Evolutionary conservation across 2,888 invertebrate species (phyloP), one percentile per base, ranked within the genome.

Genomic region (Pseudococcus jackbeardsleyi): DNA sequence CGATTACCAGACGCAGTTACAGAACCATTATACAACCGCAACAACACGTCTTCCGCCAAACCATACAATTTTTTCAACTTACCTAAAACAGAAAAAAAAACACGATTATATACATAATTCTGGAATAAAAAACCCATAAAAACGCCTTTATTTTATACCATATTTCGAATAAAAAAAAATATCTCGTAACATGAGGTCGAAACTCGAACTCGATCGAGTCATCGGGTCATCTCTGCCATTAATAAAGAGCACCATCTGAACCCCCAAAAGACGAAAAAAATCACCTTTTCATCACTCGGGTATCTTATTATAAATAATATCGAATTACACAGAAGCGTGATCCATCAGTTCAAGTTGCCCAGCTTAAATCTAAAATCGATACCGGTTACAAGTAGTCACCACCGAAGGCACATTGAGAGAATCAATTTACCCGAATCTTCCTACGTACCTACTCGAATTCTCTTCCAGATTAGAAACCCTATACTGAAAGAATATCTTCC

Each of bases 311-410:
- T 72, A 42, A 42, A 2, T 19, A n/a, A 59, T 59, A 72, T 72
- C 72, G 39, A 33, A 72, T 72, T 72, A 72, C 72, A 72, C 72
- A 72, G 72, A 72, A 72, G 72, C 72, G 33, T 72, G 72, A 72
- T 72, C 72, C 72, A 72, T 72, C 72, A 72, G 39, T 33, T 33
- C 33, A 33, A 72, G 72, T 33, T 39, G 72, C 17, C 72, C 33
- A 2, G 33, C 19, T 72, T 72, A 72, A 72, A 72, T 72, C 72
- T 72, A 72, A 72, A 72, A 72, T 72, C 72, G 72, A 72, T 72
- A 72, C 72, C 72, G 72, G 72, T 72, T 72, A 72, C 72, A 72
- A 72, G 72, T 72, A 72, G 72, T 64, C 68, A 68, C 68, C 68
- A 72, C 72, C 72, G 72, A 8, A 72, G 72, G 33, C 64, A 19